Base-by-base conservation (phyloP, 2,113 vertebrate species). In the Pelodiscus sinensis region DNA sequence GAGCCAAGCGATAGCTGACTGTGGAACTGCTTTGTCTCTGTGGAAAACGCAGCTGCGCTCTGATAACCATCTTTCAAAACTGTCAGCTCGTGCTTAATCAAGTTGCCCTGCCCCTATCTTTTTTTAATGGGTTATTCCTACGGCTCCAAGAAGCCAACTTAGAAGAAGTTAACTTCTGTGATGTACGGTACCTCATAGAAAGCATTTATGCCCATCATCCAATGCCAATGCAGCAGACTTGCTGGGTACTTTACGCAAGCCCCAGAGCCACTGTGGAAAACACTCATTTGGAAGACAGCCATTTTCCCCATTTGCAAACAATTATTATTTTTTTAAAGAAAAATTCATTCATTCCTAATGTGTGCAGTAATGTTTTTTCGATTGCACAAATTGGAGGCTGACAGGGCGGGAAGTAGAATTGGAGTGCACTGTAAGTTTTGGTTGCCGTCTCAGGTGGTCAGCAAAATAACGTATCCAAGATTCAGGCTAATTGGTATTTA, bases 321-420 rank as follows among this genome's bases (percentile, higher is more conserved):
- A 19, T 62, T 22, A 1, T 31, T 16, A 4, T 13, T 1, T 50
- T 79, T 79, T 90, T 83, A 54, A 60, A 75, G 38, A 75, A 52
- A 56, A 52, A 60, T 82, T 65, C 35, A 22, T 13, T 21, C 2
- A 0, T 54, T 79, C 57, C 62, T 73, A 73, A 85, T 92, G 80
- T 29, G 89, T 16, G 75, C 77, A 18, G 2, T 2, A 5, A 35
- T 79, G 5, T 7, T 62, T 81, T 21, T 92, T 58, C 92, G 4
- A 87, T 96, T 95, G 90, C 95, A 96, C 94, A 12, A 84, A 38
- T 73, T 54, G 22, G 27, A 24, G 38, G 11, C n/a, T 52, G n/a
- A 25, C 22, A 24, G 25, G 50, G 68, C 84, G 44, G 73, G 68
- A 94, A 81, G 25, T 65, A n/a, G n/a, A n/a, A 52, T 8, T 62